Percentiles rank a stretch among this genome's conserved stretches.
phyloP scores from a whole-genome alignment of 2,888 invertebrate genomes.

The Nymphalis polychloros region DNA sequence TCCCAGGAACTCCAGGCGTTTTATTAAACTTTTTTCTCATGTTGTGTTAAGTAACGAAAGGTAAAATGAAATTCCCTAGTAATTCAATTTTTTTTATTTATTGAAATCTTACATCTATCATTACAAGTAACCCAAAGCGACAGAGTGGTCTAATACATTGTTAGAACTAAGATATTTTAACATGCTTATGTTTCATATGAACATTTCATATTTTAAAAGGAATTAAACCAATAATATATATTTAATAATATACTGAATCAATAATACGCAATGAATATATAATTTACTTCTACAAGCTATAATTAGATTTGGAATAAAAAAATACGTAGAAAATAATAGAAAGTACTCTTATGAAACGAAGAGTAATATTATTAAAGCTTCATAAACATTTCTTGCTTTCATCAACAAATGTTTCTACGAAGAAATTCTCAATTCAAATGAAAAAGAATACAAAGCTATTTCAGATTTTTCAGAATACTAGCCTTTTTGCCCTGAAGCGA shows the following conservation, averaged over 20 bases:
- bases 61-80: neutral
- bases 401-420: slow-evolving; percentile 22
- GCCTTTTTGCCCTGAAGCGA: slow-evolving; percentile 24
- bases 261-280: no score
- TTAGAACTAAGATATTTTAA: no score
- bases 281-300: neutral
- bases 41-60: neutral
- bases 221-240: no score
- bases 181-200: no score
- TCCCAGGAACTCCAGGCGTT: neutral
- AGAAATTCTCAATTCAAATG: slow-evolving; percentile 20
- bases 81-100: no score
- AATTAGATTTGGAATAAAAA: neutral
- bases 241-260: no score
- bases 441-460: slow-evolving; percentile 19
- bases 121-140: no score
- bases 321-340: neutral
- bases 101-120: no score
- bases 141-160: no score
- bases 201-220: no score
- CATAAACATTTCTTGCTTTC: slow-evolving; percentile 12
- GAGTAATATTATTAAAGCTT: neutral
- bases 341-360: neutral
- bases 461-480: slow-evolving; percentile 24
- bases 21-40: neutral